Conservation (phyloP, 64 coral and sea anemone species). For the Hydrozoanthus tunicans region DNA sequence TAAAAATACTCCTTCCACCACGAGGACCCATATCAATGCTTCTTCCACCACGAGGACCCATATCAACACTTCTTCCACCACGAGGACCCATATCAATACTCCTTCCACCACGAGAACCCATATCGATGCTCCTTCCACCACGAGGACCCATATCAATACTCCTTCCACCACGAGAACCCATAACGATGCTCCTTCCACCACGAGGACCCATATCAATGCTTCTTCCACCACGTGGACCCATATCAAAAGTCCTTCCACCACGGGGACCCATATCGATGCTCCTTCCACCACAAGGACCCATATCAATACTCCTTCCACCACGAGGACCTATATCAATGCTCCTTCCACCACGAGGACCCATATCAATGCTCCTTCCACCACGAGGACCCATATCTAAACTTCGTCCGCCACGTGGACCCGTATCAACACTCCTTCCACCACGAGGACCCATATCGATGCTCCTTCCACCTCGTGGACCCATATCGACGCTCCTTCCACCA, state of each 20-base stretch:
- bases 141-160: neutral
- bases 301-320: neutral
- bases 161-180: constrained; percentile 12
- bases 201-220: too few species aligned
- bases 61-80: neutral
- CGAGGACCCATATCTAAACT: neutral
- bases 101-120: constrained; percentile 2
- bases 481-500: too few species aligned
- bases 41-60: constrained; percentile 4
- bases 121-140: neutral
- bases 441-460: constrained; percentile 6
- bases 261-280: neutral
- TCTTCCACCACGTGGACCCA: too few species aligned
- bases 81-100: neutral
- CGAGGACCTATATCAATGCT: constrained; percentile 7
- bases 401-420: neutral
- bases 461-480: too few species aligned
- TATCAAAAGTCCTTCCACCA: too few species aligned
- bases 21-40: neutral
- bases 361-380: neutral
- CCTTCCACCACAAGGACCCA: constrained; percentile 8
- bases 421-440: neutral
- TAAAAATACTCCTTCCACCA: neutral
- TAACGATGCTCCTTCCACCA: too few species aligned
- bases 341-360: constrained; percentile 13